Evolutionary conservation across 1,140 invertebrate genomes (phyloP), one percentile per base, ranked within the genome.

Genomic region (Hirudo medicinalis): DNA sequence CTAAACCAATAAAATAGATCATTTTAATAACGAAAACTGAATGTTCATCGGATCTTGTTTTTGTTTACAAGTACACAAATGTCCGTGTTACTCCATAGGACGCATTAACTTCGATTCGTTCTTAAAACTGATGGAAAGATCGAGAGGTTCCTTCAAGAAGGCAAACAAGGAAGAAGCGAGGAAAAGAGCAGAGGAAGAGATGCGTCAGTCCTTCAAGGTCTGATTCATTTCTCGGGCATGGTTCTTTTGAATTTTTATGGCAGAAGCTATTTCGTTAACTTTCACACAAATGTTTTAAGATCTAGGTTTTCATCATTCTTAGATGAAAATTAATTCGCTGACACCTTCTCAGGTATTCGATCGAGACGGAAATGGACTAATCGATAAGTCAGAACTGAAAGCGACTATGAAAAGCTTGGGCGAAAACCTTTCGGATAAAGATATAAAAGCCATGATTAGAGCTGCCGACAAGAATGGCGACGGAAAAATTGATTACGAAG

Each of bases 401-500:
- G 22, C 29, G 43, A 72, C 72, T 71, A 74, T 74, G 73, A 54
- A 66, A n/a, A 67, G 67, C 68, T 53, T 74, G 25, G 73, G 73
- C 15, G 73, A 71, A 20, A 57, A 74, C 17, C 53, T 74, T 27
- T 72, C 73, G 19, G 74, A 75, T n/a, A 27, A 29, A 22, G 74
- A 73, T 25, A 43, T 75, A n/a, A 63, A 68, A 54, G 72, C 69
- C 0, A 73, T 75, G 74, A 74, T 75, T 9, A 15, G 32, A n/a
- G 72, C 72, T 40, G 74, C 74, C 20, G 74, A 75, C 55, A 69
- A 53, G 5, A 75, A 75, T 54, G 72, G 70, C 32, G 74, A 75
- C 71, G 74, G 69, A 22, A 70, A 71, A 20, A 75, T 75, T 19
- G 70, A 73, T 25, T 73, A 73, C 66, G 72, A 75, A 54, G 72